A percentile compares a stretch with the other conserved stretches of the same genome.
Evolutionary conservation across 1,140 invertebrate species (phyloP).

Genomic region (Oryctes rhinoceros): DNA sequence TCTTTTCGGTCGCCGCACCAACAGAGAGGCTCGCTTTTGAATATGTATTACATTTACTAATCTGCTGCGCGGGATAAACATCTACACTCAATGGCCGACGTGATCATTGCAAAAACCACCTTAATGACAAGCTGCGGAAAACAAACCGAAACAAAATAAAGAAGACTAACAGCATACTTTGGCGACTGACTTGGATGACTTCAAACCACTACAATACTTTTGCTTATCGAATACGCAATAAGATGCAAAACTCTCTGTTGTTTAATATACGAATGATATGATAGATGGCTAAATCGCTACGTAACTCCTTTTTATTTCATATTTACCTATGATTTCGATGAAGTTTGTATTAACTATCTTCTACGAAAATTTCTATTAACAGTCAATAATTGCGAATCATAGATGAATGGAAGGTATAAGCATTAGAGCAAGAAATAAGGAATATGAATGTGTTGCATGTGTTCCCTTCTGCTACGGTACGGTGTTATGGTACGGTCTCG

Average conservation of each 20-base stretch:
- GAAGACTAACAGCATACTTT: not conserved
- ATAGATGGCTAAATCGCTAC: too few species aligned
- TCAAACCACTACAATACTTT: not conserved
- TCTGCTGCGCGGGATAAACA: constrained; percentile 43
- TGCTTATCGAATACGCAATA: not conserved
- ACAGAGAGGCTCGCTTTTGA: constrained; percentile 43
- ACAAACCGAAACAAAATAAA: not conserved
- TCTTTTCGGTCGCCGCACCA: constrained; percentile 39
- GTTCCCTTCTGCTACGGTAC: too few species aligned
- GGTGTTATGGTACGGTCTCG: too few species aligned
- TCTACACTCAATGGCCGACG: constrained; percentile 40
- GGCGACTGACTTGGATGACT: constrained; percentile 17
- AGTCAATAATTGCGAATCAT: too few species aligned
- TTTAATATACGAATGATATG: not conserved
- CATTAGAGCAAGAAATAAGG: too few species aligned
- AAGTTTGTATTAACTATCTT: too few species aligned
- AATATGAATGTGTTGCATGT: too few species aligned
- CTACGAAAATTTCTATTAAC: too few species aligned
- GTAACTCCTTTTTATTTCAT: too few species aligned
- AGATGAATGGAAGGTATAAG: too few species aligned
- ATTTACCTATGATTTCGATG: too few species aligned
- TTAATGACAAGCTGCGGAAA: constrained; percentile 30
- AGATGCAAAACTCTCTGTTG: not conserved
- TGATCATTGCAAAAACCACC: constrained; percentile 37
- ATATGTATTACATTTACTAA: constrained; percentile 46